Evolutionary conservation across 2,888 invertebrate species (phyloP).

Genomic region (Erebia aethiops): DNA sequence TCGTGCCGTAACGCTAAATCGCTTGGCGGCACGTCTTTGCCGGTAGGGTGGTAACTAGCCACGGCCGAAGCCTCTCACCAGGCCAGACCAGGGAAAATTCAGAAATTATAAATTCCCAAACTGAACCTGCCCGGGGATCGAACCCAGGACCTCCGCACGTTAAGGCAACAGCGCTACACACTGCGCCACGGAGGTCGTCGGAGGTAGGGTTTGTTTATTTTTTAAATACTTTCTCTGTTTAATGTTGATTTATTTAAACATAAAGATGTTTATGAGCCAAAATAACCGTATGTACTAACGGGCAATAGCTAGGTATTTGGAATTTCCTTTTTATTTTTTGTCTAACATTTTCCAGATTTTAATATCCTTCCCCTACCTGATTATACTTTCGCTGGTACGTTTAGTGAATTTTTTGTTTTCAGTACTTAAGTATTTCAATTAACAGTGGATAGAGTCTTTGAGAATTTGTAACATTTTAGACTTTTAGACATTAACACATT

Average conservation of each 20-base stretch:
- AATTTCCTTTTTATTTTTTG: not conserved
- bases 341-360: not conserved
- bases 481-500: constrained; percentile 61
- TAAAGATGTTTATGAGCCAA: not conserved
- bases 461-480: constrained; percentile 60
- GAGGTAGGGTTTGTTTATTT: constrained; percentile 67
- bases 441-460: constrained; percentile 52
- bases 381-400: not conserved
- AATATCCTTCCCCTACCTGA: not conserved
- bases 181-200: no score
- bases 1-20: no score
- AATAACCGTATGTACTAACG: not conserved
- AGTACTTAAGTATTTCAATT: constrained; percentile 21
- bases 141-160: no score
- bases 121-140: no score
- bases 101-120: no score
- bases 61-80: no score
- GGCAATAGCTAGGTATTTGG: not conserved
- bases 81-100: no score
- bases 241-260: constrained; percentile 16
- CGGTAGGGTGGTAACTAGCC: no score
- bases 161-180: no score
- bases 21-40: no score
- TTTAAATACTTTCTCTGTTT: constrained; percentile 35
- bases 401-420: not conserved